Percentiles rank a stretch among this genome's conserved stretches.
Evolutionary conservation across 2,113 vertebrate genomes (phyloP).

Genomic region (Phasianus colchicus): DNA sequence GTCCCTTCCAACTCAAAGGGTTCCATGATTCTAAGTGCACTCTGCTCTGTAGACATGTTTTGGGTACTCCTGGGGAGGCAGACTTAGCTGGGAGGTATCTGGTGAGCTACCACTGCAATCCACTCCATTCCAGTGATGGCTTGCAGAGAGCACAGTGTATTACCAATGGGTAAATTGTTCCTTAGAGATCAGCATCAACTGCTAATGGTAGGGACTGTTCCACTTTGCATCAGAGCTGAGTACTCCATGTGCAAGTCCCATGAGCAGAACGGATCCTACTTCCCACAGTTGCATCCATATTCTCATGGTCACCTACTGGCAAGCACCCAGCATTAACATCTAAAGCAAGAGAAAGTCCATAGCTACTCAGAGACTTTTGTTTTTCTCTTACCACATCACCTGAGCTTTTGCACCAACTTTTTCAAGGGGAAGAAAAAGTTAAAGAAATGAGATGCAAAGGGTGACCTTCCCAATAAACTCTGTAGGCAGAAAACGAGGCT

Average conservation of each 20-base stretch:
- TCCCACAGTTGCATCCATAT: neutral
- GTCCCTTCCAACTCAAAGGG: too few relatives aligned
- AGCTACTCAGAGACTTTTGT: neutral
- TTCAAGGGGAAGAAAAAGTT: neutral
- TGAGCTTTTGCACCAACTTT: neutral
- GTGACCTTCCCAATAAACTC: slow-evolving; percentile 46
- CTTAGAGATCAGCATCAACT: neutral
- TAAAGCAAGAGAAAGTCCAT: neutral
- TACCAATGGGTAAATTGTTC: neutral
- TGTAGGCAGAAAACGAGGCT: slow-evolving; percentile 26
- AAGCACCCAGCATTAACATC: neutral
- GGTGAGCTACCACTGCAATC: neutral
- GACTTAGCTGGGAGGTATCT: neutral
- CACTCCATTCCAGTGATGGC: neutral
- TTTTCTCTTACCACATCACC: neutral
- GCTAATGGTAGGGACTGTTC: neutral
- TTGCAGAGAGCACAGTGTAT: neutral
- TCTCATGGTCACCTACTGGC: neutral
- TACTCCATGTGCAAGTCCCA: neutral
- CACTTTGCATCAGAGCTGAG: neutral
- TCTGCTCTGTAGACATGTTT: neutral
- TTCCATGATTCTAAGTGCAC: neutral
- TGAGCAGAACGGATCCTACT: neutral
- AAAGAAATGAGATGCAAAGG: slow-evolving; percentile 36
- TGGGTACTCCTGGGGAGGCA: neutral